These are phyloP conservation scores for Sclerodermus sp. DNA, from an alignment of 2,888 invertebrate species.

Conservation along the genomic window DNA sequence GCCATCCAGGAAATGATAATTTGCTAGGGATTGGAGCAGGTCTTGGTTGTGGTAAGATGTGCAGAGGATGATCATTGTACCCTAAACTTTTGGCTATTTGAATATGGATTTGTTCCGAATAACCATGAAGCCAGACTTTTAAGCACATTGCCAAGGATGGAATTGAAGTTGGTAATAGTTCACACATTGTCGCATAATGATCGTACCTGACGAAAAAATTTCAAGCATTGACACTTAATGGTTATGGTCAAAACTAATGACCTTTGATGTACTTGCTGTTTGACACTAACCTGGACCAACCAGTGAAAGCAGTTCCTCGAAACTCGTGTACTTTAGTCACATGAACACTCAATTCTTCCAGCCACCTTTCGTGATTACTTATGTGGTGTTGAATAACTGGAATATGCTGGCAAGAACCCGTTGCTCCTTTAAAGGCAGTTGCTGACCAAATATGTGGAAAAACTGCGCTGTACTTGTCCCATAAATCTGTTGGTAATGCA, in stretches of 20 bases:
- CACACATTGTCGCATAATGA: conserved; percentile 73
- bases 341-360: conserved; percentile 61
- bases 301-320: conserved; percentile 70
- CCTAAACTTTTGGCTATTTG: conserved; percentile 57
- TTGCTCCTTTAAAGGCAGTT: conserved; percentile 85
- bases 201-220: conserved; percentile 62
- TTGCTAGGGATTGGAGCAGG: conserved; percentile 57
- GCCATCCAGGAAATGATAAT: conserved; percentile 58
- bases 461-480: conserved; percentile 68
- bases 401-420: conserved; percentile 72
- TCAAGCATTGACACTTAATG: neutral
- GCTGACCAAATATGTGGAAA: conserved; percentile 78
- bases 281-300: conserved; percentile 69
- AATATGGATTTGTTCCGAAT: conserved; percentile 56
- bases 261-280: neutral
- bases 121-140: conserved; percentile 61
- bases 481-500: conserved; percentile 57
- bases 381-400: conserved; percentile 72
- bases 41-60: conserved; percentile 51
- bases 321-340: conserved; percentile 62
- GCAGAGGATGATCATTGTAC: conserved; percentile 53
- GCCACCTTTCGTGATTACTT: conserved; percentile 78
- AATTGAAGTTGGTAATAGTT: conserved; percentile 67
- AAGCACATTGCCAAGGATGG: conserved; percentile 68
- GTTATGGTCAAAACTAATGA: too few relatives aligned